Evolutionary conservation across 2,113 vertebrate genomes (phyloP), one percentile per base, ranked within the genome.

Genomic region (Halcyon senegalensis): DNA sequence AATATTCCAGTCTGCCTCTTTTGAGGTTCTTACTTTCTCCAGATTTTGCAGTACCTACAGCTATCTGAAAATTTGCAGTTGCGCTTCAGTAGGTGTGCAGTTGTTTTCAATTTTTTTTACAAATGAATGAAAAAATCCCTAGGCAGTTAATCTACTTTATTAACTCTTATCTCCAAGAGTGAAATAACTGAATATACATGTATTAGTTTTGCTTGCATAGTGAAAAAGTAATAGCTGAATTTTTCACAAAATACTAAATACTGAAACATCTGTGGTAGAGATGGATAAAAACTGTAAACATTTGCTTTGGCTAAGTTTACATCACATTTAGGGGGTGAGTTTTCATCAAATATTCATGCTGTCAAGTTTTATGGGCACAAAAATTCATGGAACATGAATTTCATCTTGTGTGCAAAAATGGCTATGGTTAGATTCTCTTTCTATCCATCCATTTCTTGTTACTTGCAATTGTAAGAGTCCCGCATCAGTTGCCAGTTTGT

Each of bases 201-300:
- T 96, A 82, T 91, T 97, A 92, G 95, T 89, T 97, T 90, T 80
- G 78, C 87, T 94, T 82, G 88, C 83, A 43, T 41, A 88, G 74
- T 93, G 91, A 96, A 97, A 97, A 97, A 96, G 79, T 94, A 98
- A 53, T 96, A 74, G 39, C 69, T 95, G 93, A 90, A 90, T 97
- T 96, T 93, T 95, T 91, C 80, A 76, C 88, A 89, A 98, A 98
- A 97, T 89, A 16, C 78, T 97, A 96, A 97, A 97, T 97, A 93
- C 39, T 95, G 91, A 96, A 96, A 95, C 75, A 94, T 96, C 83
- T 96, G 75, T 92, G 83, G 70, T 48, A 94, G 51, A 77, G 62
- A 75, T 41, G 70, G 39, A 62, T 90, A 56, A 70, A 93, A 90
- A 76, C 55, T 55, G 25, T 81, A 90, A 94, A 88, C 46, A 27